Evolutionary conservation across 2,797 vertebrate genomes (phyloP).

Genomic region (Anguilla megastoma): DNA sequence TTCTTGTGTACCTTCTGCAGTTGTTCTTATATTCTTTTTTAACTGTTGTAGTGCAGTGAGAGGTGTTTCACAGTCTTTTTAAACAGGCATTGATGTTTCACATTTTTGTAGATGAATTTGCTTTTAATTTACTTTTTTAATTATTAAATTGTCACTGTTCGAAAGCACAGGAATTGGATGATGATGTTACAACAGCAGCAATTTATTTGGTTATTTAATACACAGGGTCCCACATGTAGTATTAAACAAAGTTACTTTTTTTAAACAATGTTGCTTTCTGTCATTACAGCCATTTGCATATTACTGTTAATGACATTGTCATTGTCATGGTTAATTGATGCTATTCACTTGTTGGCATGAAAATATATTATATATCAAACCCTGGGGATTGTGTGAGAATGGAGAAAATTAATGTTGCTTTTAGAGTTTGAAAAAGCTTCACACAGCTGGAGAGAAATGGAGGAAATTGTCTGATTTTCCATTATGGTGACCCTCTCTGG

Average conservation of each 20-base stretch:
- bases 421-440: background rate
- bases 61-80: background rate
- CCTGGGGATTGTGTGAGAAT: background rate
- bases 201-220: no score
- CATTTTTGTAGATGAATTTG: background rate
- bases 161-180: background rate
- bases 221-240: background rate
- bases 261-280: background rate
- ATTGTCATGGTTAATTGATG: background rate
- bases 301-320: background rate
- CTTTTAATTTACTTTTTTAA: no score
- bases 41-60: background rate
- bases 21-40: background rate
- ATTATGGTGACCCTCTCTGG: constrained; percentile 47
- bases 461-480: constrained; percentile 16
- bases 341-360: background rate
- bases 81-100: background rate
- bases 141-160: no score
- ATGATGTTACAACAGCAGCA: no score
- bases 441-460: constrained; percentile 11
- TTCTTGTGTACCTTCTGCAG: background rate
- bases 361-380: background rate
- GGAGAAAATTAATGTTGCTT: constrained; percentile 11
- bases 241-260: background rate
- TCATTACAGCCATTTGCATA: background rate